Conservation (phyloP, 2,113 vertebrate species). For the Muscicapa adusta region DNA sequence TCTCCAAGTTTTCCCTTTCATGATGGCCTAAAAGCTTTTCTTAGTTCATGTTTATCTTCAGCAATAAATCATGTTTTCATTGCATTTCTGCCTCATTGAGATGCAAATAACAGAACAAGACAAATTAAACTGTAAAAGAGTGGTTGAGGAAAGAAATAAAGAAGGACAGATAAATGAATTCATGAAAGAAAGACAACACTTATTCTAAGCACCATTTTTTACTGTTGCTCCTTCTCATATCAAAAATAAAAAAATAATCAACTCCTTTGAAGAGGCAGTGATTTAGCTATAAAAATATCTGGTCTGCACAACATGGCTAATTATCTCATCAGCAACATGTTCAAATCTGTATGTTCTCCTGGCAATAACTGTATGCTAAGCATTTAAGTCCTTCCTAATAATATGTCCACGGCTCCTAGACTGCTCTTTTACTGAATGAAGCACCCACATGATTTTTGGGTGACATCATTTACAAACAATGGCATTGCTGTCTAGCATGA, state of each 20-base stretch:
- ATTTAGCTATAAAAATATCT: background rate
- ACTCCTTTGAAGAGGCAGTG: background rate
- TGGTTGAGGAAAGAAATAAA: background rate
- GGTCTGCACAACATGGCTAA: background rate
- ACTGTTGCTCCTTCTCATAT: background rate
- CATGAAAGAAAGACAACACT: background rate
- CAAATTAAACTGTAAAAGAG: background rate
- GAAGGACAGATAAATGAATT: background rate
- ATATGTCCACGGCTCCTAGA: background rate
- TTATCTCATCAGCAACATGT: background rate
- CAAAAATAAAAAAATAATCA: background rate
- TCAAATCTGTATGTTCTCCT: background rate
- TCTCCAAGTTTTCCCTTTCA: background rate
- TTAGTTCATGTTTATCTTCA: background rate
- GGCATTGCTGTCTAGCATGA: background rate
- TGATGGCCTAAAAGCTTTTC: background rate
- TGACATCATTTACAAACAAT: conserved; percentile 43
- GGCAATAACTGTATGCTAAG: background rate
- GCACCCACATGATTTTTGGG: background rate
- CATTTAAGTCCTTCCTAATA: background rate
- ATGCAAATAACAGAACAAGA: conserved; percentile 5
- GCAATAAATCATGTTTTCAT: conserved; percentile 12
- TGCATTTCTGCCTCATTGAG: background rate
- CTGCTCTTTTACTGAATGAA: background rate
- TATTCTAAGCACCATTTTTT: background rate